A percentile compares a stretch with the other conserved stretches of the same genome.
Conservation (phyloP, 2,888 invertebrate genomes). For the Pollenia angustigena region DNA sequence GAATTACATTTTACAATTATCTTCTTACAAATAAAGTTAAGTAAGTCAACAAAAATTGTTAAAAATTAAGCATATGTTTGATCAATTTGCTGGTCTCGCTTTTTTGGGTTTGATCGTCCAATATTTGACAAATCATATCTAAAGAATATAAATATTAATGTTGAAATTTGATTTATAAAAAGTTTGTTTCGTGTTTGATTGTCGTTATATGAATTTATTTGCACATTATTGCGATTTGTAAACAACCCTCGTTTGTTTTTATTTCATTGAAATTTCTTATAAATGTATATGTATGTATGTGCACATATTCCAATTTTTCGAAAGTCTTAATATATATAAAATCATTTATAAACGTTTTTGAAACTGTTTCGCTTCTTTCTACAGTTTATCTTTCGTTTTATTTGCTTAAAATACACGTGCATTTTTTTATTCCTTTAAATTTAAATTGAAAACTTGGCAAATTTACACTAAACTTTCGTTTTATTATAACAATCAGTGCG, state of each 20-base stretch:
- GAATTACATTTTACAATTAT: no score
- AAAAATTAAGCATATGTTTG: no score
- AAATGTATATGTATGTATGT: neutral
- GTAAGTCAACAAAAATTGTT: no score
- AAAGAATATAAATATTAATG: no score
- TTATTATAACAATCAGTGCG: conserved; percentile 8
- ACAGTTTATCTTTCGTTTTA: conserved; percentile 16
- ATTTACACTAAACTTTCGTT: conserved; percentile 60
- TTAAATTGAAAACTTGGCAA: conserved; percentile 56
- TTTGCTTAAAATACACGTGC: conserved; percentile 50
- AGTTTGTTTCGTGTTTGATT: no score
- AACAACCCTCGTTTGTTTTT: conserved; percentile 37
- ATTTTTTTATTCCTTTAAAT: conserved; percentile 41
- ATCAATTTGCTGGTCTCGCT: no score
- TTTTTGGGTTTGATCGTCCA: no score
- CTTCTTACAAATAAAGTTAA: no score
- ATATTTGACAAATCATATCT: no score
- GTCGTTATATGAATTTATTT: no score
- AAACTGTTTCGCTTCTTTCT: conserved; percentile 25
- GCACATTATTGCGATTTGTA: neutral
- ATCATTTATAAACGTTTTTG: conserved; percentile 43
- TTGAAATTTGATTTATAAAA: no score
- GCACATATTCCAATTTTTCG: neutral
- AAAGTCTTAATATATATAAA: neutral
- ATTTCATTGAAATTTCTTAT: conserved; percentile 38